Evolutionary conservation across 2,888 invertebrate genomes (phyloP), one percentile per base, ranked within the genome.

Genomic region (Unio delphinus): DNA sequence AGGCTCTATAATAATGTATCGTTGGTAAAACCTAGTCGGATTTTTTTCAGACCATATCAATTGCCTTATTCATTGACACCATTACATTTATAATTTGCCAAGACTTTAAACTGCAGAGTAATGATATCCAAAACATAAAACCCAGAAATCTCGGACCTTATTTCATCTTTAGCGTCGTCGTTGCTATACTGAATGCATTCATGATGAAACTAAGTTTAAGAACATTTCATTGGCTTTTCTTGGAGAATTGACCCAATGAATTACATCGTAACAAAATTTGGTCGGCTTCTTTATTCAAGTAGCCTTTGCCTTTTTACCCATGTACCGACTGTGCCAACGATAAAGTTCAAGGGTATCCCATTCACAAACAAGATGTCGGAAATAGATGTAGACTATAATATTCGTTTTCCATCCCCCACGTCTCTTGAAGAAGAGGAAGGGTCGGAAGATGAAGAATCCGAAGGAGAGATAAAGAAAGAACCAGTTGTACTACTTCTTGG

Each of bases 401-500:
- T 87, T n/a, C 83, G 82, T 56, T 84, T 85, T 74, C 86, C 85
- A 18, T 73, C 80, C n/a, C 73, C 81, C 23, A 60, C 71, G 60
- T 66, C 74, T 23, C 74, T 65, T 7, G 73, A 69, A 57, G 64
- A 67, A 58, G 63, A 72, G 20, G 70, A 71, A 1, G 70, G 64
- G 17, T 72, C 73, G 30, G 70, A 65, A 28, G 67, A 55, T 20
- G 74, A 80, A 23, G 69, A 69, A 54, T 73, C 65, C 28, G 66
- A 65, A 26, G 70, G 73, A 8, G 15, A 61, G 8, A 76, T 76
- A n/a, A 66, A 65, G 30, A 73, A 71, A 64, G 80, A 83, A 80
- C 94, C 95, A 58, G 92, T 95, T 64, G 93, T 95, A 55, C 89
- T 94, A 73, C 90, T 95, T 75, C 92, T 95, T 74, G 95, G 95